These are phyloP conservation scores for Wasmannia auropunctata DNA, from an alignment of 1,140 invertebrate genomes.

Conservation along the genomic window DNA sequence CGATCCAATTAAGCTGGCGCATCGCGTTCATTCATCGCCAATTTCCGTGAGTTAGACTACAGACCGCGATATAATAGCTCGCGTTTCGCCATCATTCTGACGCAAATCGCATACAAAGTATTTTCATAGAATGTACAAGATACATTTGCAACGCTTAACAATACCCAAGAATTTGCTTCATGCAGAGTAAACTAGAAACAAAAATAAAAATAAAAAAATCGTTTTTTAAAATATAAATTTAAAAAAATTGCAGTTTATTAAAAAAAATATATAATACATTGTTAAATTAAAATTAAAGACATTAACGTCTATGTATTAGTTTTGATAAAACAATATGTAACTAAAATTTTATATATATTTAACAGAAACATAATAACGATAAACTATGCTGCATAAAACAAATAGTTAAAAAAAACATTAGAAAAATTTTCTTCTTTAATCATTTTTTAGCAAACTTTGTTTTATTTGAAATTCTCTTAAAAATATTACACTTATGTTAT, in stretches of 20 bases:
- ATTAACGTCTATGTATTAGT: background rate
- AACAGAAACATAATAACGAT: background rate
- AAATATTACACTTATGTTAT: background rate
- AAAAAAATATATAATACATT: background rate
- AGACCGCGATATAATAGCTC: background rate
- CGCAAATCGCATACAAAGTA: background rate
- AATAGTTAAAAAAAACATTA: background rate
- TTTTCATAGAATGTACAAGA: too few relatives aligned
- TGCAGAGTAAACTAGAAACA: background rate
- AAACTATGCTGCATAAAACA: background rate
- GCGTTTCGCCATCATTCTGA: background rate
- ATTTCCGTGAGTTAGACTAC: slow-evolving; percentile 57
- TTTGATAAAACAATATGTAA: background rate
- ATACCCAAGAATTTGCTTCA: background rate
- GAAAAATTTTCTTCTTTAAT: background rate
- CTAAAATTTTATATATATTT: background rate
- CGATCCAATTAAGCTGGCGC: slow-evolving; percentile 65
- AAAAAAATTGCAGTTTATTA: background rate
- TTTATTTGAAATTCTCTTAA: background rate
- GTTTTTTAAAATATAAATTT: background rate
- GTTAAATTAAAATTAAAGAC: background rate
- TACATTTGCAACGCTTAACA: background rate
- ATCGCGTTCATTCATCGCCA: slow-evolving; percentile 68
- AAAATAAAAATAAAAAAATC: background rate
- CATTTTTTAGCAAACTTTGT: background rate